Evolutionary conservation across 2,113 vertebrate genomes (phyloP).

Genomic region (Monopterus albus): DNA sequence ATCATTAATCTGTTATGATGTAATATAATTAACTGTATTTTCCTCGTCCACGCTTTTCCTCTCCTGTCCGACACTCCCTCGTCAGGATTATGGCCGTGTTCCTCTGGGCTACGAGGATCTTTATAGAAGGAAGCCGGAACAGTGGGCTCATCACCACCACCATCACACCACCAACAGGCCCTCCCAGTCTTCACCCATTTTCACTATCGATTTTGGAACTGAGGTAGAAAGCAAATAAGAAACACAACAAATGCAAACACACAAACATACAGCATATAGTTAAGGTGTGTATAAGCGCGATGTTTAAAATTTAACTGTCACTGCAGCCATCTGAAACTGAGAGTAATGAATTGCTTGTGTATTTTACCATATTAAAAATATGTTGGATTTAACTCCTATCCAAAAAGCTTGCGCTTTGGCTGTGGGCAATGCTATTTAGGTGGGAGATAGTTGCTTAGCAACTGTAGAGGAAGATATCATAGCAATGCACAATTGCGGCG

Average conservation of each 20-base stretch:
- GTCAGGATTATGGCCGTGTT: slow-evolving; percentile 90
- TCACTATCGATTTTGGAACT: slow-evolving; percentile 90
- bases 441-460: slow-evolving; percentile 81
- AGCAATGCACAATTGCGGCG: slow-evolving; percentile 56
- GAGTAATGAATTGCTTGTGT: slow-evolving; percentile 6
- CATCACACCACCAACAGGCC: slow-evolving; percentile 83
- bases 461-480: slow-evolving; percentile 71
- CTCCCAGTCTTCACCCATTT: slow-evolving; percentile 92
- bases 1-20: background rate
- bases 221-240: slow-evolving; percentile 81
- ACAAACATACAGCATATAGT: background rate
- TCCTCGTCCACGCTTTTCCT: background rate
- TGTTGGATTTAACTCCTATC: slow-evolving; percentile 55
- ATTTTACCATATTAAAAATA: slow-evolving; percentile 27
- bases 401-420: slow-evolving; percentile 43
- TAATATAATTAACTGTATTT: background rate
- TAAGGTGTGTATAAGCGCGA: too few relatives aligned
- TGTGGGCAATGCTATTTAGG: slow-evolving; percentile 73
- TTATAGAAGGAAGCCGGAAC: slow-evolving; percentile 91
- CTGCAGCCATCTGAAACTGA: slow-evolving; percentile 1
- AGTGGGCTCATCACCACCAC: slow-evolving; percentile 91
- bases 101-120: slow-evolving; percentile 92
- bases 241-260: background rate
- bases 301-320: background rate
- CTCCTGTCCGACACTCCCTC: slow-evolving; percentile 4